Evolutionary conservation across 2,797 vertebrate species (phyloP), one percentile per base, ranked within the genome.

Genomic region (Allobates femoralis): DNA sequence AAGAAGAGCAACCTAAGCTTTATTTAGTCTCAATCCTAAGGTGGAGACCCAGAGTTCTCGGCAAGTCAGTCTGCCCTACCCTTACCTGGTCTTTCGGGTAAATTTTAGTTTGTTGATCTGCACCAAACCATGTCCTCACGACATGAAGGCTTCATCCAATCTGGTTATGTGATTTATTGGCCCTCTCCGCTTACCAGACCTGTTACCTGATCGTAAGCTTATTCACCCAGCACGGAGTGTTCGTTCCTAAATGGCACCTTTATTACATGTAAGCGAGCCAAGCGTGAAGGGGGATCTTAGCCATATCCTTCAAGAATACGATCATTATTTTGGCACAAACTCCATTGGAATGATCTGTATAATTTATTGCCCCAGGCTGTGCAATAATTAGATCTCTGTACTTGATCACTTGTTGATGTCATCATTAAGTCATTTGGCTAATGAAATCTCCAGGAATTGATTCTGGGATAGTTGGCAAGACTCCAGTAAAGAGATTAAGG

Each of bases 371-470:
- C 30, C 19, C 34, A 55, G 81, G 81, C 67, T 71, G 81, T 41
- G 56, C 81, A 74, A 56, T 83, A 83, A 83, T 83, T 73, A 83
- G 67, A 83, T 83, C 81, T 60, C 67, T 83, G 81, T 83, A 83
- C 67, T 74, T 83, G 81, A 83, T 83, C 81, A 83, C 81, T 83
- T 83, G 81, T 83, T 84, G 82, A 84, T 77, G 71, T 75, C 82
- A 75, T 84, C 34, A 75, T 84, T 75, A 84, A 84, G 73, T 77
- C 82, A 75, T 84, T 64, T 84, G 82, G 82, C 82, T 76, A 84
- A 84, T 84, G 69, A 75, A 74, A 75, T 84, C 82, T 84, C 56
- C 73, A 84, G 71, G 71, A 83, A 75, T 75, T 84, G 82, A 84
- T 75, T 84, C 73, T 76, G 41, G 60, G 73, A 77, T 75, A 76